Base-by-base conservation (phyloP, 2,797 vertebrate species). In the Microhierax caerulescens region DNA sequence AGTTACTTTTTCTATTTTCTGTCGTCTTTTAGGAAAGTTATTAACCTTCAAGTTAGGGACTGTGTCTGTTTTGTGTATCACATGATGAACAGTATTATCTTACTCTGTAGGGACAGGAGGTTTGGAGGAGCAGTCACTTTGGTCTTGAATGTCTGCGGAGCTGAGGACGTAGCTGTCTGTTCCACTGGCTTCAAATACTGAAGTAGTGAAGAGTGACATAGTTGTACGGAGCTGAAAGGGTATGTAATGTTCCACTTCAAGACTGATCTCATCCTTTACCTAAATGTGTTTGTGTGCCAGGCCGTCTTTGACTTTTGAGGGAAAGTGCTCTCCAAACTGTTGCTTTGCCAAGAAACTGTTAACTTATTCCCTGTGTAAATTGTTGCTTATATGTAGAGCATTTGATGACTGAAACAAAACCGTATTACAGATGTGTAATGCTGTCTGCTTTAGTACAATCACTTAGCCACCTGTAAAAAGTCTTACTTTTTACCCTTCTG, bases 41-140 rank as follows among this genome's bases (percentile, higher is more conserved):
- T 94, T 95, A 85, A 95, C 95, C 92, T 97, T 95, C 87, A 88
- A 3, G 81, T 75, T 75, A 72, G 88, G 73, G 78, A 27, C 73
- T 39, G 53, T 59, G 77, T 67, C 81, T 64, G 68, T 60, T 61
- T 69, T 45, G 85, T 60, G 85, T 60, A 17, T 53, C 69, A 65
- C 74, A 5, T 90, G 85, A 51, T 63, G 79, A 56, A 23, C 28
- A 6, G 34, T 73, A 13, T 79, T 93, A 11, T 51, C 68, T 90
- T 74, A 41, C 80, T 94, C 70, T 90, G 37, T 21, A 93, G 92
- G 88, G 90, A 57, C 81, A 50, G 68, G 28, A 69, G 93, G 48
- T 84, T 51, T 93, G 90, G 70, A 67, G 34, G 67, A 88, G 59
- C 73, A 67, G 41, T 45, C 0, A 5, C 64, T 92, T 85, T 93